Evolutionary conservation across 37 sponge, comb jelly and placozoan genomes (phyloP), one percentile per base, ranked within the genome.

Genomic region (Mnemiopsis leidyi): DNA sequence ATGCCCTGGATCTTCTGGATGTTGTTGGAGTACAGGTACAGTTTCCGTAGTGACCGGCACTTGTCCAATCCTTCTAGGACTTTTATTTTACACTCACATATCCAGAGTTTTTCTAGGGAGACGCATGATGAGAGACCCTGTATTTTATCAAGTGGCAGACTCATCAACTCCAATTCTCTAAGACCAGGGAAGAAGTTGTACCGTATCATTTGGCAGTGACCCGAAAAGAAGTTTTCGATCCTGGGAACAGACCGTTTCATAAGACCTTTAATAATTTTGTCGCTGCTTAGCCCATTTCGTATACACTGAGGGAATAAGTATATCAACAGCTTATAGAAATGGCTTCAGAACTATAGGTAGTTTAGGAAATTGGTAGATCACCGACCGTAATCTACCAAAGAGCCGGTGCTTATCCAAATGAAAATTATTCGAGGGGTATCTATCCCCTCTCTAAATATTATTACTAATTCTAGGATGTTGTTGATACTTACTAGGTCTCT

Each of bases 191-290:
- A 96, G 93, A 93, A 69, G 68, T 93, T 61, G 37, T 96, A 67
- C 26, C 96, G 94, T 21, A 83, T 82, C 29, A 97, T 92, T 0
- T 93, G 93, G 3, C 95, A 94, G 76, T 93, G 93, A 5, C 97
- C 96, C 69, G 95, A 97, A 83, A 97, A 97, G 93, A 97, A 97
- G 32, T 95, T 96, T 68, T 97, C 97, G 24, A 97, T 39, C 68
- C 69, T 90, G 20, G 92, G 95, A 7, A 95, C 94, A n/a, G 90
- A 39, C 61, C 35, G 33, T 23, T 85, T 85, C 90, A 85, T 85
- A 2, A 85, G 0, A 23, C 90, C 90, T 40, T 85, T 85, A 28
- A 85, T 85, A 5, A 85, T 85, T 39, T 85, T 85, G 29, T 85
- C 90, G 32, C 90, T 33, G 2, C 24, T 40, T n/a, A 85, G 90